Evolutionary conservation across 2,888 invertebrate species (phyloP), one percentile per base, ranked within the genome.

Genomic region (Napeogenes inachia): DNA sequence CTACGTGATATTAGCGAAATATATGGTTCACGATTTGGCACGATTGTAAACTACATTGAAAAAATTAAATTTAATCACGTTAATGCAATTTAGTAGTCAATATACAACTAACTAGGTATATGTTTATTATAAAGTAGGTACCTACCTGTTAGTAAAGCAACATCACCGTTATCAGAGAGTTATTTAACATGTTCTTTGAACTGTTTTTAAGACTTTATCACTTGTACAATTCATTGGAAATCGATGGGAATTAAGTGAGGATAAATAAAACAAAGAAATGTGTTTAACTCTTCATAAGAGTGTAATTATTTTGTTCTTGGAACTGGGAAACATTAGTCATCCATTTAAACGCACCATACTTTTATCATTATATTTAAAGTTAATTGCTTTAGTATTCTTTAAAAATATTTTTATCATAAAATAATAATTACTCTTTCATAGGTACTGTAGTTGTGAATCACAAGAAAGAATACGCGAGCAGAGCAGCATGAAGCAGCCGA

Each of bases 221-320:
- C 21, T 21, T 21, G 21, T 1, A 21, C 21, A 21, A 1, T 21
- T 21, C 21, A 21, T 21, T 35, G 6, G 3, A 6, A 10, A 42
- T 42, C 42, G 42, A 42, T 42, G 10, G 42, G 42, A 42, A 10
- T 42, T 42, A 3, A 5, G 35, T 35, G 42, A 47, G 33, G 21
- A 46, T 4, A 68, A 64, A 65, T 66, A 62, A 72, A 81, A 74
- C 74, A 54, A 79, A 78, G 77, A 71, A 63, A 70, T 35, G 54
- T 56, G 64, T 57, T 70, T 61, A 69, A 84, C 85, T 85, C 85
- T 86, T 75, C 79, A 30, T 30, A 70, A 86, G 85, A 86, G 85
- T 84, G 74, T 80, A 65, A 65, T 82, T 74, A 73, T 70, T 77
- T 83, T 76, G 85, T 85, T 86, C 85, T 85, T 85, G 74, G 85